phyloP scores from a whole-genome alignment of 2,113 vertebrate genomes.

The Phyllostomus discolor region DNA sequence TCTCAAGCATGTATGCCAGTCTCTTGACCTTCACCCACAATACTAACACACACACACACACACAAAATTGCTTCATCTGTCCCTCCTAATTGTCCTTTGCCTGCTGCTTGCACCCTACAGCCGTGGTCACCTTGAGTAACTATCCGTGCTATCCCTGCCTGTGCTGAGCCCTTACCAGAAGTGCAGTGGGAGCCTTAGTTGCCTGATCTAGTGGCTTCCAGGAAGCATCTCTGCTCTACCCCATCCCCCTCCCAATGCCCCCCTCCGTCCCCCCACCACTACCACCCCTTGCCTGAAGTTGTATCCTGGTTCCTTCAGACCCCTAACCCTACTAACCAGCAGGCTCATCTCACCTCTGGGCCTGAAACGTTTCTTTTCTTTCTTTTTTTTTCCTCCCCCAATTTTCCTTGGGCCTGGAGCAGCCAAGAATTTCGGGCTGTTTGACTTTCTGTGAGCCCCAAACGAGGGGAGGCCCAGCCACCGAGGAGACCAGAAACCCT shows the following conservation, averaged over 20 bases:
- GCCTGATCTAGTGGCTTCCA: neutral
- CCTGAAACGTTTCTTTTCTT: conserved; percentile 83
- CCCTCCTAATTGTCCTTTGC: neutral
- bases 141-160: neutral
- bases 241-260: no score
- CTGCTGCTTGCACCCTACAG: neutral
- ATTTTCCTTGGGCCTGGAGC: conserved; percentile 79
- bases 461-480: conserved; percentile 71
- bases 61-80: neutral
- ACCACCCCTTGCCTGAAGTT: neutral
- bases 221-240: neutral
- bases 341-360: conserved; percentile 70
- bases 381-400: conserved; percentile 80
- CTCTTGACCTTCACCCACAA: neutral
- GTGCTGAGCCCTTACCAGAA: neutral
- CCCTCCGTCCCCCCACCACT: no score
- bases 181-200: neutral
- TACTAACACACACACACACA: neutral
- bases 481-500: conserved; percentile 68
- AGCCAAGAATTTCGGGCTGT: conserved; percentile 90
- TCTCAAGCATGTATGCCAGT: conserved; percentile 29
- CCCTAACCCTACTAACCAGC: conserved; percentile 81
- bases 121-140: neutral
- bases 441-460: conserved; percentile 89
- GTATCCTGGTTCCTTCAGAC: conserved; percentile 36